Evolutionary conservation across 2,797 vertebrate genomes (phyloP).

Genomic region (Gila robusta): DNA sequence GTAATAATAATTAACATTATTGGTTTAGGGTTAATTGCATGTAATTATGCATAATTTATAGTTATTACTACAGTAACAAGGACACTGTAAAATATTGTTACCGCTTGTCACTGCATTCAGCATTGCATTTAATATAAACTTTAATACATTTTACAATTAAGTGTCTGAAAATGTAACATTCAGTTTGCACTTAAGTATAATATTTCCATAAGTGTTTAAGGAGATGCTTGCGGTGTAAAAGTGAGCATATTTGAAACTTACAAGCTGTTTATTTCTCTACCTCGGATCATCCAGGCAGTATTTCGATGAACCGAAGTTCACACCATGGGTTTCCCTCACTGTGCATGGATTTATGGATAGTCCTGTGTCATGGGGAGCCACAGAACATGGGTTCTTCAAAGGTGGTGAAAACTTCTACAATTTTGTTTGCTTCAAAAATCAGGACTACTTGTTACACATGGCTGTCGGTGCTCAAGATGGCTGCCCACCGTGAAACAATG

Average conservation of each 20-base stretch:
- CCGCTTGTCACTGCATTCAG: too few species aligned
- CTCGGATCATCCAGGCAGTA: conserved; percentile 74
- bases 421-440: conserved; percentile 86
- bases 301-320: conserved; percentile 80
- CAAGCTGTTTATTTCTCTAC: conserved; percentile 24
- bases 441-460: conserved; percentile 89
- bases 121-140: not conserved
- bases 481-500: conserved; percentile 80
- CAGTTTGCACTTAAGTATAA: not conserved
- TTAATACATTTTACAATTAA: not conserved
- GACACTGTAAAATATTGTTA: too few species aligned
- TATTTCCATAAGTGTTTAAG: not conserved
- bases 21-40: too few species aligned
- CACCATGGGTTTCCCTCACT: conserved; percentile 83
- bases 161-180: not conserved
- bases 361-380: conserved; percentile 86
- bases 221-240: not conserved
- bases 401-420: conserved; percentile 92
- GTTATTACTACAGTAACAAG: too few species aligned
- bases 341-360: conserved; percentile 93
- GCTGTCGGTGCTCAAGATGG: conserved; percentile 83
- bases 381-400: conserved; percentile 85
- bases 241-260: not conserved
- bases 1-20: too few species aligned
- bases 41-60: too few species aligned